Conservation (phyloP, 1,140 invertebrate genomes). For the Colletes gigas region DNA sequence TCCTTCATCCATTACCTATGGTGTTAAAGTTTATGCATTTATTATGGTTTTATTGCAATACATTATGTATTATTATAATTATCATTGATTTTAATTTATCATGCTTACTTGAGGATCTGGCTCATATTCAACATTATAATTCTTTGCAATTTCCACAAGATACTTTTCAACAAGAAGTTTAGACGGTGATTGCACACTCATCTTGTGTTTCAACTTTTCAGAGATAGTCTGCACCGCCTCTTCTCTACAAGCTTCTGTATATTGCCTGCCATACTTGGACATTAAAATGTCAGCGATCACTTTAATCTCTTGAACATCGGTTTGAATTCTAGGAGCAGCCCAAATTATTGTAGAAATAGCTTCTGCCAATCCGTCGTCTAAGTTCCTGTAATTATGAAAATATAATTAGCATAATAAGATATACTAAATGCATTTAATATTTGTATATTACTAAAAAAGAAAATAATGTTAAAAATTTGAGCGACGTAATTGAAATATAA, state of each 20-base stretch:
- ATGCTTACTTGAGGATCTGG: constrained; percentile 89
- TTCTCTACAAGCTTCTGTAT: constrained; percentile 91
- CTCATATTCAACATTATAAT: constrained; percentile 95
- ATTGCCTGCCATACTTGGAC: constrained; percentile 97
- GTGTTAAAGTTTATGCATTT: not conserved
- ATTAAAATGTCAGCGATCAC: constrained; percentile 94
- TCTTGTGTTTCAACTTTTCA: constrained; percentile 97
- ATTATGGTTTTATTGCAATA: not conserved
- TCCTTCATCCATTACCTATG: constrained; percentile 89
- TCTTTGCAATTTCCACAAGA: constrained; percentile 97
- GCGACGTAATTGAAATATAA: not conserved
- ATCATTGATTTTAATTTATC: not conserved
- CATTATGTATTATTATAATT: not conserved
- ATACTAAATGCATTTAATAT: not conserved
- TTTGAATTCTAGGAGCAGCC: constrained; percentile 94
- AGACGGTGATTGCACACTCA: constrained; percentile 97
- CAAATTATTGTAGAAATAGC: constrained; percentile 98
- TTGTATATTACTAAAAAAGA: not conserved
- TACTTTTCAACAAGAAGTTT: constrained; percentile 98
- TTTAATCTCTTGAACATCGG: constrained; percentile 94
- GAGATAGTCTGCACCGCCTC: constrained; percentile 92
- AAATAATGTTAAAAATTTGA: constrained; percentile 19
- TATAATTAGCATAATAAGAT: not conserved
- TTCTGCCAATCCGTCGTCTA: constrained; percentile 97
- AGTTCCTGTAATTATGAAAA: constrained; percentile 82